A percentile compares a stretch with the other conserved stretches of the same genome.
phyloP scores from a whole-genome alignment of 1,140 invertebrate species.

The Sipha flava region DNA sequence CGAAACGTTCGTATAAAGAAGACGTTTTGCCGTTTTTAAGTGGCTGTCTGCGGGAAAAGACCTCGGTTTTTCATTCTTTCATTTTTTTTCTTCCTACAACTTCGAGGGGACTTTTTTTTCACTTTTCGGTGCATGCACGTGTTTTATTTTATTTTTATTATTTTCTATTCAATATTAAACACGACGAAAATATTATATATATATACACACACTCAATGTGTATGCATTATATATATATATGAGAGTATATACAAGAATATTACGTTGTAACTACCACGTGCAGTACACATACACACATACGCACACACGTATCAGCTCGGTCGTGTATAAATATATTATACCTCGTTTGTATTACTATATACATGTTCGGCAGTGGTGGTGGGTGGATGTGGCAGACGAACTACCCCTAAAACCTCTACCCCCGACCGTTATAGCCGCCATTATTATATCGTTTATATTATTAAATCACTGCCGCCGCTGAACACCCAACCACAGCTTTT shows the following conservation, averaged over 20 bases:
- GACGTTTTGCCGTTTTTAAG: constrained; percentile 12
- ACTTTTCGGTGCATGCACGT: not conserved
- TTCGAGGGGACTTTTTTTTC: not conserved
- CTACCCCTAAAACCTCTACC: not conserved
- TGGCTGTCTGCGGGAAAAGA: constrained; percentile 12
- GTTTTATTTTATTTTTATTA: not conserved
- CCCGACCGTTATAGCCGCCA: constrained; percentile 11
- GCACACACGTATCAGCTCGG: not conserved
- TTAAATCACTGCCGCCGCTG: constrained; percentile 24
- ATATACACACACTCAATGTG: not conserved
- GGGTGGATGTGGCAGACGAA: not conserved
- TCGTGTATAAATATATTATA: too few relatives aligned
- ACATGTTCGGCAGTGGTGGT: too few relatives aligned
- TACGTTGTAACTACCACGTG: not conserved
- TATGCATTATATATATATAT: not conserved
- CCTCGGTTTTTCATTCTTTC: not conserved
- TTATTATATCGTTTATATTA: constrained; percentile 28
- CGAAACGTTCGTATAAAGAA: not conserved
- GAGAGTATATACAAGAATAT: not conserved
- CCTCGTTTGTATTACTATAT: too few relatives aligned
- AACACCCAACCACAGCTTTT: constrained; percentile 29
- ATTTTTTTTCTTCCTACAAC: not conserved
- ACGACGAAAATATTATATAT: not conserved
- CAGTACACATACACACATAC: not conserved
- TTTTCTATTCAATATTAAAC: not conserved